These are phyloP conservation scores for Lagopus muta DNA, from an alignment of 2,113 vertebrate genomes.

Conservation along the genomic window DNA sequence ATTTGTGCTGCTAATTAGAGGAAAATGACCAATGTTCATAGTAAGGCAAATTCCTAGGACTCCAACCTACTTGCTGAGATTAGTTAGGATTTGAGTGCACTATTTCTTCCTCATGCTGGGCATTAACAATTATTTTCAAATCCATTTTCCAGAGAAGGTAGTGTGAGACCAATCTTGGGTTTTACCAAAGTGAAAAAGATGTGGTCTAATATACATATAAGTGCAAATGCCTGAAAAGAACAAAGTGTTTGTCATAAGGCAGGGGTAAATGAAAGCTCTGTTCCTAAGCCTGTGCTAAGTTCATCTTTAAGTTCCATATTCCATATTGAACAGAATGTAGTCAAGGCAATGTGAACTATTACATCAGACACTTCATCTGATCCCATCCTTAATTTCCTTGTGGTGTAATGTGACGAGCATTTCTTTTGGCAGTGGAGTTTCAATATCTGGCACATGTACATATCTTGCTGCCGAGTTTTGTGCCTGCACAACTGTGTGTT, in stretches of 20 bases:
- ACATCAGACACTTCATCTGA: neutral
- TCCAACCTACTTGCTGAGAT: neutral
- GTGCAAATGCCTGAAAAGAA: neutral
- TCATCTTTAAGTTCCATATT: neutral
- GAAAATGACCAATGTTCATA: neutral
- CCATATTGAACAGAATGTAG: neutral
- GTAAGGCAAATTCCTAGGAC: neutral
- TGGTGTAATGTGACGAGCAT: neutral
- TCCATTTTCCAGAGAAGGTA: neutral
- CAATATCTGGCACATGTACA: neutral
- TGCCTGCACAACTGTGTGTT: slow-evolving; percentile 2
- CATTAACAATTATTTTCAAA: neutral
- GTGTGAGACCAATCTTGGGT: neutral
- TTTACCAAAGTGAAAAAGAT: neutral
- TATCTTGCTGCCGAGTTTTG: neutral
- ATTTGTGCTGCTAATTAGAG: neutral
- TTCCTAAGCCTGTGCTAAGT: neutral
- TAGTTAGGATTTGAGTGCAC: neutral
- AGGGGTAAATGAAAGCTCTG: neutral
- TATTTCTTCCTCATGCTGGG: neutral
- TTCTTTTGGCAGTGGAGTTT: neutral
- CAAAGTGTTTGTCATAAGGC: neutral
- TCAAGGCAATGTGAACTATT: neutral
- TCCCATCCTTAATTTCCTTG: neutral
- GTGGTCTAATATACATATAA: neutral